Evolutionary conservation across 1,140 invertebrate genomes (phyloP), one percentile per base, ranked within the genome.

Genomic region (Oryctes rhinoceros): DNA sequence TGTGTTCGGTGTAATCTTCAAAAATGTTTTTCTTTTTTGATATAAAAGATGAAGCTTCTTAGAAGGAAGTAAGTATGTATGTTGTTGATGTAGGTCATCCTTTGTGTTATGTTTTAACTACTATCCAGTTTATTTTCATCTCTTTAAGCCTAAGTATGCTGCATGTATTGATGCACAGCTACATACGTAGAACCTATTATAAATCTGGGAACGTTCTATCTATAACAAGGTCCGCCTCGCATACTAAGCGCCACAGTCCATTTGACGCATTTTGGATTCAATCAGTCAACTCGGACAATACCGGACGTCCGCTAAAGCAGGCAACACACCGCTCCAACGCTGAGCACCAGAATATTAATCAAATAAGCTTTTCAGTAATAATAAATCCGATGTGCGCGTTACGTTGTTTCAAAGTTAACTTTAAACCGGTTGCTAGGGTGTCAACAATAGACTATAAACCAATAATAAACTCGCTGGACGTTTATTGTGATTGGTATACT

Each of bases 211-310:
- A 53, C 49, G 49, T 53, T 13, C 49, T 13, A 53, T 53, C 13
- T 53, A 53, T 53, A 53, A 53, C 49, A 53, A 13, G 13, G 4
- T n/a, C 49, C 49, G 49, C 11, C 13, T 53, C 1, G 13, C 11
- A 53, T 53, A 53, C 49, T 53, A 53, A 53, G 13, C 49, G n/a
- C 13, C 9, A 10, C 5, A 44, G 39, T 53, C n/a, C 49, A n/a
- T 13, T 53, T 13, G 49, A 53, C n/a, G 49, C n/a, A 53, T 10
- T 71, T 71, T 71, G 67, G 67, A 71, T 71, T 71, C 67, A 35
- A 71, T 71, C 67, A 71, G 24, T 71, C 67, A 71, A 24, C 67
- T 71, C 67, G 67, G 20, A 24, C 35, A 71, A 71, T 71, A 71
- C 67, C 20, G 67, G 67, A 71, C 67, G 20, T 71, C 67, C 67